Evolutionary conservation across 2,888 invertebrate genomes (phyloP).

Genomic region (Nomada ruficornis): DNA sequence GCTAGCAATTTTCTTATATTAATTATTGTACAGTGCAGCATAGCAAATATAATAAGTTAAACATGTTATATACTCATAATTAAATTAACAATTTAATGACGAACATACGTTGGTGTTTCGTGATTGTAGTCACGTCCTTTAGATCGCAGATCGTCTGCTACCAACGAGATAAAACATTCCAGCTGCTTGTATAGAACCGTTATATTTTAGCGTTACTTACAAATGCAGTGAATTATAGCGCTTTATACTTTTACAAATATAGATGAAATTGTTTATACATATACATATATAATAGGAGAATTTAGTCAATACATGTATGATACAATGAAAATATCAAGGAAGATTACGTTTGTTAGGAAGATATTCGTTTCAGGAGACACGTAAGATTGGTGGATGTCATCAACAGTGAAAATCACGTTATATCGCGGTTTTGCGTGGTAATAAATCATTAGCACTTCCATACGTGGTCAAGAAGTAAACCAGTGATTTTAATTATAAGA

Average conservation of each 20-base stretch:
- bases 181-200: not conserved
- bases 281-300: not conserved
- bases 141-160: not conserved
- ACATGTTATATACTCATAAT: not conserved
- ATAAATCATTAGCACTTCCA: conserved; percentile 11
- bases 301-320: conserved; percentile 12
- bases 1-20: not conserved
- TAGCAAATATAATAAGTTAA: not conserved
- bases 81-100: not conserved
- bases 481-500: conserved; percentile 43
- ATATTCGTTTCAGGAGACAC: conserved; percentile 49
- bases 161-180: conserved; percentile 2
- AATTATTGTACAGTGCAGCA: not conserved
- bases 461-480: conserved; percentile 25
- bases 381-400: conserved; percentile 37
- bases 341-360: conserved; percentile 73
- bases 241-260: not conserved
- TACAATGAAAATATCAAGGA: conserved; percentile 28
- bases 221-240: not conserved
- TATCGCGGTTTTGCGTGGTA: conserved; percentile 24
- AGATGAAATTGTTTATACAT: not conserved
- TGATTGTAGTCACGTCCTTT: conserved; percentile 30
- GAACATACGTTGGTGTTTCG: not conserved
- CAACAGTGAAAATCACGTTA: conserved; percentile 25
- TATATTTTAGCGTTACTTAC: not conserved